Base-by-base conservation (phyloP, 2,888 invertebrate genomes). In the Lysandra coridon region DNA sequence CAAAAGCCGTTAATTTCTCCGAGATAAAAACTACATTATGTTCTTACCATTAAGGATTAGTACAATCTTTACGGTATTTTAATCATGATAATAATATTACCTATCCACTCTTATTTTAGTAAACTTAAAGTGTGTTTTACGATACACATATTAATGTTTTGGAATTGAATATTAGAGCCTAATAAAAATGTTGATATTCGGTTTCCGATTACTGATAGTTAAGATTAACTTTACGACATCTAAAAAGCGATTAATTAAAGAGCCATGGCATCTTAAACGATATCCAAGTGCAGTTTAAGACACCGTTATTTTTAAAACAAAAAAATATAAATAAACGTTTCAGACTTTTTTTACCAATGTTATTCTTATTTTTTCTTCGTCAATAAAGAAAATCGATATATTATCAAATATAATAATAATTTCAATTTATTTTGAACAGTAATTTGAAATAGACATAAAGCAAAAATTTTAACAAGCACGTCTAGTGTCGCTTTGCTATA, bases 181-280 rank as follows among this genome's bases (percentile, higher is more conserved):
- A 69, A 37, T 69, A 69, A 69, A 69, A 33, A 14, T 69, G 33
- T 69, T 69, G 12, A 37, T 69, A 17, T 12, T 69, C 69, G 33
- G 69, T 69, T 69, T 69, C 69, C 69, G 14, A 69, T 69, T 69
- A 69, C 69, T 33, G 33, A 69, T 69, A 69, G 33, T 69, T 64
- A 33, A 69, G 17, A 33, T 69, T 17, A 69, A 69, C 14, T 69
- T 69, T 69, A 69, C 69, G 69, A 69, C 33, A 69, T 69, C 30
- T 69, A 33, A 69, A 30, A 69, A 69, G 69, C 33, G 33, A 33
- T 69, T 69, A 37, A 33, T 69, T 69, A 69, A 33, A 33, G 14
- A 69, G 33, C 17, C 33, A 10, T 12, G 23, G 12, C 30, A 14
- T 69, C 17, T 37, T 33, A 33, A 33, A 69, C 33, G 5, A 17